These are phyloP conservation scores for Hypomecis punctinalis DNA, from an alignment of 2,888 invertebrate species.

Conservation along the genomic window DNA sequence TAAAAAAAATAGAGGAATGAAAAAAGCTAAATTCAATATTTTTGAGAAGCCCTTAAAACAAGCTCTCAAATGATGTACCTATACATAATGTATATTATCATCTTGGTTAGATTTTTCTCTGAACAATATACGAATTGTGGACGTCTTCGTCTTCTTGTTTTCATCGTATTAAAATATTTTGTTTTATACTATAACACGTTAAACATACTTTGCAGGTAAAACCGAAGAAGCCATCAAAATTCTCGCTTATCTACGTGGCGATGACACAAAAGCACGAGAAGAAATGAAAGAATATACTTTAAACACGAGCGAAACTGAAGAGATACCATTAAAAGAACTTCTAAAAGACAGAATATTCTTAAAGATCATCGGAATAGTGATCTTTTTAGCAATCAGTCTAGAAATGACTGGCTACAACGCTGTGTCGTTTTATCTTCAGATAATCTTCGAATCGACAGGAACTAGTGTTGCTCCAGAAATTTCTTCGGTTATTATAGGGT, in stretches of 20 bases:
- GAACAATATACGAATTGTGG: too few relatives aligned
- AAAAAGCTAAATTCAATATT: too few relatives aligned
- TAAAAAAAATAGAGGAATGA: too few relatives aligned
- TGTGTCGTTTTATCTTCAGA: slow-evolving; percentile 56
- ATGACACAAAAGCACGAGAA: slow-evolving; percentile 40
- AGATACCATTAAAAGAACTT: slow-evolving; percentile 38
- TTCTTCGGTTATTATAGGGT: slow-evolving; percentile 55
- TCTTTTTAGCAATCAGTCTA: slow-evolving; percentile 46
- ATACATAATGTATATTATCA: too few relatives aligned
- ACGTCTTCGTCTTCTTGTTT: too few relatives aligned
- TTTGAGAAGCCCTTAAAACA: too few relatives aligned
- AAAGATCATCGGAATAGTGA: slow-evolving; percentile 48
- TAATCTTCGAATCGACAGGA: slow-evolving; percentile 54
- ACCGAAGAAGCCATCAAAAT: slow-evolving; percentile 45
- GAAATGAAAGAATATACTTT: slow-evolving; percentile 50
- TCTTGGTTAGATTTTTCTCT: too few relatives aligned
- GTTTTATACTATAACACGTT: too few relatives aligned
- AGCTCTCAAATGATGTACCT: too few relatives aligned
- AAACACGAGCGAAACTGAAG: slow-evolving; percentile 28
- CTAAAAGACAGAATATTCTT: slow-evolving; percentile 48
- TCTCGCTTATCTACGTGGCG: slow-evolving; percentile 44
- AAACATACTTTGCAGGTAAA: slow-evolving; percentile 39
- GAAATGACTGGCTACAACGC: slow-evolving; percentile 57
- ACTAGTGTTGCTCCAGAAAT: slow-evolving; percentile 54
- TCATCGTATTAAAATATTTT: too few relatives aligned